Base-by-base conservation (phyloP, 2,888 invertebrate species). In the Chrysolina americana region DNA sequence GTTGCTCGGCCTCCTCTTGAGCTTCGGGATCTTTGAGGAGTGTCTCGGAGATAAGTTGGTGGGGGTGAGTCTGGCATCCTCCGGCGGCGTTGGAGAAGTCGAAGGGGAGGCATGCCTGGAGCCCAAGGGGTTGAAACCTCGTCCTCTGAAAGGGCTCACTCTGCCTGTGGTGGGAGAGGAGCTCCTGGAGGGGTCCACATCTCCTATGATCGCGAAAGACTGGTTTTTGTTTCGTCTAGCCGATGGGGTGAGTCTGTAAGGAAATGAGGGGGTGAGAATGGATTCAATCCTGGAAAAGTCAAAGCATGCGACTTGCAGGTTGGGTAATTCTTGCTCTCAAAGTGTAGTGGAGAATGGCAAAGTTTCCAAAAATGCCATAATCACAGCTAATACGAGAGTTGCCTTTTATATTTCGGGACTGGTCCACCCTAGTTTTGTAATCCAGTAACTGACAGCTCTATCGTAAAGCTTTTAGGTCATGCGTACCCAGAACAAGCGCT, bases 191-290 rank as follows among this genome's bases (percentile, higher is more conserved):
- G 50, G 13, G 10, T 81, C 80, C 23, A 85, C 81, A 73, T 89
- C 88, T 10, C 88, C 88, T 72, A 89, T 86, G 68, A 89, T 88
- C 2, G 89, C 84, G 76, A 89, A 89, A 0, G 89, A 83, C 76
- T 86, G 86, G 73, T 88, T 86, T 70, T 85, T 86, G 68, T 84
- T 82, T 50, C 87, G 77, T 77, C 83, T 83, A 17, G 84, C 74
- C 9, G 83, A 82, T 56, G 87, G 87, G 13, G 86, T 85, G 62
- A 87, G 80, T 76, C 85, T 85, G 79, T 23, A 77, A 71, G 41
- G 13, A 56, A 68, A 28, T 9, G 17, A 0, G 19, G 17, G 19
- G 28, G 19, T 66, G 21, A 48, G 21, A 23, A 41, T 53, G 41
- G 15, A 15, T 19, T 19, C 6, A 47, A 11, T 13, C 1, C 41